Conservation (phyloP, 2,113 vertebrate species). For the Excalfactoria chinensis region DNA sequence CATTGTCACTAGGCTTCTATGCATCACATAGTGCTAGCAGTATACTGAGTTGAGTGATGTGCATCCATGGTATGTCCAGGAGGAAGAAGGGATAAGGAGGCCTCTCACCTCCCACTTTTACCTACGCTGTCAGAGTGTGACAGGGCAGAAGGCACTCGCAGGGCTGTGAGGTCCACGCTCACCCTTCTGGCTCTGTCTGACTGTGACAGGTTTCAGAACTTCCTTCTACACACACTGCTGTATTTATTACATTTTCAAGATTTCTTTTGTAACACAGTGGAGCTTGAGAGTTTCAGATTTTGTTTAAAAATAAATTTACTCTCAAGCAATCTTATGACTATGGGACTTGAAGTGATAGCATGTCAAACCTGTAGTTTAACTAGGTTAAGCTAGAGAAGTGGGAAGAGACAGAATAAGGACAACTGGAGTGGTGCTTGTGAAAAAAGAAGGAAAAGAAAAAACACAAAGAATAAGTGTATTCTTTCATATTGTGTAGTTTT, state of each 20-base stretch:
- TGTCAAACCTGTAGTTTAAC: slow-evolving; percentile 36
- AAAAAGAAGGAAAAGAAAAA: not conserved
- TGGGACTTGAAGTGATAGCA: slow-evolving; percentile 15
- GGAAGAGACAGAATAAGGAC: slow-evolving; percentile 53
- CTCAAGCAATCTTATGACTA: not conserved
- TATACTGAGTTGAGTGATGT: not conserved
- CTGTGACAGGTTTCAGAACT: not conserved
- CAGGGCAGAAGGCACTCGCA: not conserved
- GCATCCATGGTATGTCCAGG: rapidly evolving
- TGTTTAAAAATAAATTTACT: slow-evolving; percentile 24
- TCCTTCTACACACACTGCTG: not conserved
- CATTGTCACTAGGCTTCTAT: rapidly evolving
- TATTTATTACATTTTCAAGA: slow-evolving; percentile 19
- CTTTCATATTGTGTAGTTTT: not conserved
- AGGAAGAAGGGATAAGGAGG: not conserved
- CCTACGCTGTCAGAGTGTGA: not conserved
- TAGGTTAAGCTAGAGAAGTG: not conserved
- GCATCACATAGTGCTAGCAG: not conserved
- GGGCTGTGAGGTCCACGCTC: rapidly evolving
- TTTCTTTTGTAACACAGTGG: not conserved
- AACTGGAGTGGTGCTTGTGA: not conserved
- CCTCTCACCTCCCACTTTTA: not conserved
- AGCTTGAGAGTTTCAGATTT: not conserved
- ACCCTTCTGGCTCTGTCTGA: not conserved
- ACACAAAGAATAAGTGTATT: not conserved